Conservation (phyloP, 2,888 invertebrate genomes). For the Meganola albula region DNA sequence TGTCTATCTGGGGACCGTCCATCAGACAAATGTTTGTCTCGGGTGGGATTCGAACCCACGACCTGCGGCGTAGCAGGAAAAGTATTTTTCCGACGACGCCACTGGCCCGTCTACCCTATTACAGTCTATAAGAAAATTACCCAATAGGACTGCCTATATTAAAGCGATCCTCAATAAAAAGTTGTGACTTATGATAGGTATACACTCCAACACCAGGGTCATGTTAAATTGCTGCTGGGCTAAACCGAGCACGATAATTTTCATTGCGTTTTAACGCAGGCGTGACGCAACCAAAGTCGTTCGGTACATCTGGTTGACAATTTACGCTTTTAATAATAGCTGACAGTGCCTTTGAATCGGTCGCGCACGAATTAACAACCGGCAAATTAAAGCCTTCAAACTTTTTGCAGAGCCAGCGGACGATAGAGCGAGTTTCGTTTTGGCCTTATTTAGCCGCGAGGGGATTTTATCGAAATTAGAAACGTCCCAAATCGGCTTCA, state of each 20-base stretch:
- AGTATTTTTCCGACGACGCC: too few relatives aligned
- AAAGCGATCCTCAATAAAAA: slow-evolving; percentile 2
- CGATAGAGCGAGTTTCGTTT: slow-evolving; percentile 42
- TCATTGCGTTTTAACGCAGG: slow-evolving; percentile 62
- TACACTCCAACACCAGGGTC: slow-evolving; percentile 22
- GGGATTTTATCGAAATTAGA: slow-evolving; percentile 48
- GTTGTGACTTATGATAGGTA: slow-evolving; percentile 15
- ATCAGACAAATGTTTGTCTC: too few relatives aligned
- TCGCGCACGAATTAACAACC: slow-evolving; percentile 69
- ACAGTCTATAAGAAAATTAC: too few relatives aligned
- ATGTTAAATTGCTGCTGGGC: slow-evolving; percentile 33
- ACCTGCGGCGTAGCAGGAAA: too few relatives aligned
- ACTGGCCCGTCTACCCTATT: too few relatives aligned
- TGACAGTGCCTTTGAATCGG: slow-evolving; percentile 68
- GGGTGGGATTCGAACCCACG: too few relatives aligned
- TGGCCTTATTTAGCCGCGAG: slow-evolving; percentile 43
- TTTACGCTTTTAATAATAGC: slow-evolving; percentile 76
- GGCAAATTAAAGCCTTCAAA: slow-evolving; percentile 71
- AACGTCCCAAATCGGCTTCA: slow-evolving; percentile 35
- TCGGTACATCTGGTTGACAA: slow-evolving; percentile 73
- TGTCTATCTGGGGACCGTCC: too few relatives aligned
- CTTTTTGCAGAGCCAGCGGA: slow-evolving; percentile 54
- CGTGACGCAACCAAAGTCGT: slow-evolving; percentile 58
- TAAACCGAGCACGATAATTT: slow-evolving; percentile 43
- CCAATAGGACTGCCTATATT: background rate